Evolutionary conservation across 2,888 invertebrate species (phyloP).

Genomic region (Salpingus planirostris): DNA sequence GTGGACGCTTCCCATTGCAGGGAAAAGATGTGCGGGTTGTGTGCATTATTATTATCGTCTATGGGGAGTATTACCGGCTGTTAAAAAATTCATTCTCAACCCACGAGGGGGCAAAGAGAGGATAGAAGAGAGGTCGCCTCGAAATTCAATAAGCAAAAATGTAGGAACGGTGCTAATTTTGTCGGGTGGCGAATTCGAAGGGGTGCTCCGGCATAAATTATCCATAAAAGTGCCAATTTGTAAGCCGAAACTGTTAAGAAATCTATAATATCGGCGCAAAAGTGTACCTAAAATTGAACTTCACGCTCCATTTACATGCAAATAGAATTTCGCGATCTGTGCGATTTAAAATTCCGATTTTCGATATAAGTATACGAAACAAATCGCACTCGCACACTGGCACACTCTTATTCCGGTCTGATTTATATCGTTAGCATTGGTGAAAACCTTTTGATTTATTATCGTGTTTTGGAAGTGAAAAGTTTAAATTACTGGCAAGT

Average conservation of each 20-base stretch:
- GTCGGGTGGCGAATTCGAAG: no score
- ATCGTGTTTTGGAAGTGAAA: slow-evolving; percentile 5
- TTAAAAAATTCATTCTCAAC: no score
- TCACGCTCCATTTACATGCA: slow-evolving; percentile 8
- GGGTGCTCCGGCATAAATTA: no score
- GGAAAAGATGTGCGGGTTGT: no score
- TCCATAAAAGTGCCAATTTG: slow-evolving; percentile 7
- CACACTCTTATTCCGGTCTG: no score
- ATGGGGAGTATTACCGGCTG: no score
- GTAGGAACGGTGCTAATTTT: no score
- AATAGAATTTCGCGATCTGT: slow-evolving; percentile 6
- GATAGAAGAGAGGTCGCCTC: no score
- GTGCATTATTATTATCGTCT: no score
- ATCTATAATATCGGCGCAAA: slow-evolving; percentile 3
- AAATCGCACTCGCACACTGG: slow-evolving; percentile 9
- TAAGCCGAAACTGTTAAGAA: slow-evolving; percentile 6
- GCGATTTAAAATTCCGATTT: slow-evolving; percentile 19
- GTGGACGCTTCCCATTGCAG: no score
- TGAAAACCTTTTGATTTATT: slow-evolving; percentile 2
- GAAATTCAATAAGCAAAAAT: no score
- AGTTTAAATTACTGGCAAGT: slow-evolving; percentile 2
- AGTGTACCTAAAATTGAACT: slow-evolving; percentile 3
- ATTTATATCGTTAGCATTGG: slow-evolving; percentile 6
- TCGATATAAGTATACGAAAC: slow-evolving; percentile 16
- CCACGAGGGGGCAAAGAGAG: no score